phyloP scores from a whole-genome alignment of 2,888 invertebrate species.

The Colletes collaris region DNA sequence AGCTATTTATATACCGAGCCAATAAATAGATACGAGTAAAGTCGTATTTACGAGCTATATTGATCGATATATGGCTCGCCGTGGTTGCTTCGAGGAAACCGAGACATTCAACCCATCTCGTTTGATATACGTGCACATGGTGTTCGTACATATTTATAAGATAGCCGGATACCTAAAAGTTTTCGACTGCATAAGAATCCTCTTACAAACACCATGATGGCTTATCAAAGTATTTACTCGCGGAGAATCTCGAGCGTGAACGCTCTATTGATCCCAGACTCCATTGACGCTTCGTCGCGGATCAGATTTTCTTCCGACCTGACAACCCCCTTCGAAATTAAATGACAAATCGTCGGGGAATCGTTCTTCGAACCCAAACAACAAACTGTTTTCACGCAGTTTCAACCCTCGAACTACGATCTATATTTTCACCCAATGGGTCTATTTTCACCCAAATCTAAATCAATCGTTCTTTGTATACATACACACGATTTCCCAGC shows the following conservation, averaged over 20 bases:
- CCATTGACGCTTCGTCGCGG: constrained; percentile 43
- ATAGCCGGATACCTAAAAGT: constrained; percentile 42
- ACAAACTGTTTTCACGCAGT: too few species aligned
- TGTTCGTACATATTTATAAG: constrained; percentile 74
- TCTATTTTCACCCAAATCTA: too few species aligned
- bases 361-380: not conserved
- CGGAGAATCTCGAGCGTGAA: constrained; percentile 47
- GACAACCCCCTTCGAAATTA: constrained; percentile 36
- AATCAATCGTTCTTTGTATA: too few species aligned
- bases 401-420: too few species aligned
- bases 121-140: constrained; percentile 60
- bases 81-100: constrained; percentile 45
- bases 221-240: constrained; percentile 69
- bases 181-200: constrained; percentile 47
- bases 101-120: constrained; percentile 59
- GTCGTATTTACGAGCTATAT: constrained; percentile 54
- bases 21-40: constrained; percentile 48
- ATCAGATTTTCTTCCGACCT: constrained; percentile 45
- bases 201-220: constrained; percentile 64
- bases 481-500: too few species aligned
- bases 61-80: constrained; percentile 58
- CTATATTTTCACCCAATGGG: too few species aligned
- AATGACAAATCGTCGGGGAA: constrained; percentile 23
- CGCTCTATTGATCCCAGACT: constrained; percentile 37
- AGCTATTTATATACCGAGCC: constrained; percentile 28